Percentiles rank a stretch among this genome's conserved stretches.
Evolutionary conservation across 2,797 vertebrate species (phyloP).

Genomic region (Pangasius mekongensis): DNA sequence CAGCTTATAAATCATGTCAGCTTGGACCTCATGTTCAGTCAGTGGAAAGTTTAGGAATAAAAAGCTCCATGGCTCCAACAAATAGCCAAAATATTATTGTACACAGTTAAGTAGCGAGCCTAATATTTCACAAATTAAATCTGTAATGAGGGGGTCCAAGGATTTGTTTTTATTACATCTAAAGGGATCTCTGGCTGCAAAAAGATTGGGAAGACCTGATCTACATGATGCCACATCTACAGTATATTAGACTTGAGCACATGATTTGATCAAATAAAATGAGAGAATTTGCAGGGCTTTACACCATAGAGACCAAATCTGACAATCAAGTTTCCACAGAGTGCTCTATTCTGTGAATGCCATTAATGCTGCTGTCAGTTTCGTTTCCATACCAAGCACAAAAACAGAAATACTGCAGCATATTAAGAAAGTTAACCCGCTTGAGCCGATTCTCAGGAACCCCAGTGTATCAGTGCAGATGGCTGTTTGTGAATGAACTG

Average conservation of each 20-base stretch:
- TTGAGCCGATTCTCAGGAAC: not conserved
- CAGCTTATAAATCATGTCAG: not conserved
- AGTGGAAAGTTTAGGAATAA: not conserved
- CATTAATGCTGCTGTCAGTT: not conserved
- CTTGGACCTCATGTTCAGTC: not conserved
- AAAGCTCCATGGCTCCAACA: not conserved
- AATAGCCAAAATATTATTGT: not conserved
- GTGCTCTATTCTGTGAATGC: not conserved
- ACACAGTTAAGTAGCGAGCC: not conserved
- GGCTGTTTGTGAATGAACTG: not conserved
- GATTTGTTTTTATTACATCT: not conserved
- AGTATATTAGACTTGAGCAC: not conserved
- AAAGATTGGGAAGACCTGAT: not conserved
- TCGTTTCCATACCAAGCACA: not conserved
- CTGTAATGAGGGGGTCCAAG: not conserved
- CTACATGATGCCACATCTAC: not conserved
- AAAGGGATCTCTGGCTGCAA: no score
- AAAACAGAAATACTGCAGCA: slow-evolving; percentile 3
- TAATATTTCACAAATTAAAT: not conserved
- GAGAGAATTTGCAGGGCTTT: not conserved
- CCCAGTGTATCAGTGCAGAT: not conserved
- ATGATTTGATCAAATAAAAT: not conserved
- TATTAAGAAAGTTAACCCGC: not conserved
- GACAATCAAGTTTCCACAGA: not conserved
- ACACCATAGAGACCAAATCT: not conserved